Evolutionary conservation across 2,888 invertebrate genomes (phyloP), one percentile per base, ranked within the genome.

Genomic region (Tetranychus piercei): DNA sequence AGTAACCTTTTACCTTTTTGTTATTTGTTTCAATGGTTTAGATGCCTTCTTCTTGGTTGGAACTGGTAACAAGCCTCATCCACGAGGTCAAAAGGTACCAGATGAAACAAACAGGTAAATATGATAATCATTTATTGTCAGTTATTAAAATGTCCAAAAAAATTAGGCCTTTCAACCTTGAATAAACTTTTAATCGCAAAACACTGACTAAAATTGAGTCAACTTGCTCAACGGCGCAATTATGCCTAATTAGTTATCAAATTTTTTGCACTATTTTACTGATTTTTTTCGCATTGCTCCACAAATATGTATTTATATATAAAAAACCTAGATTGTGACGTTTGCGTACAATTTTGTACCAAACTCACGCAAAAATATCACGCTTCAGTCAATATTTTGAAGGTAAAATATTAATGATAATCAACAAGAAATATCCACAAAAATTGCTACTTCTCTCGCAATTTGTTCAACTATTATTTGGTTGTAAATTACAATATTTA

Each of bases 11-110:
- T 55, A 55, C 55, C 55, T 55, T 55, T 65, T 44, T 15, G 44
- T 34, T 6, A 20, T 75, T 43, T 45, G 18, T 44, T 9, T 18
- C n/a, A 72, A 45, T n/a, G 18, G 18, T 3, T 4, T 22, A 78
- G 79, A 93, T 81, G 92, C 93, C 0, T 93, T 91, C 83, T 94
- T 94, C 83, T 92, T 91, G 90, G 92, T 92, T n/a, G 93, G 94
- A 20, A 92, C 88, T 79, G 93, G 92, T 6, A 84, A 90, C 78
- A 92, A 92, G 0, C 79, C 79, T 1, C 88, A 87, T 80, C 85
- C 88, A 88, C 82, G 93, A 93, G 44, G 88, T 88, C 79, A 93
- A 92, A 75, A 92, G 92, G 85, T 92, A 0, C 92, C 93, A 73
- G 93, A 93, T 82, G 93, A 94, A 83, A 87, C 90, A 83, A 90